Evolutionary conservation across 1,140 invertebrate species (phyloP), one percentile per base, ranked within the genome.

Genomic region (Aphelenchoides fujianensis): DNA sequence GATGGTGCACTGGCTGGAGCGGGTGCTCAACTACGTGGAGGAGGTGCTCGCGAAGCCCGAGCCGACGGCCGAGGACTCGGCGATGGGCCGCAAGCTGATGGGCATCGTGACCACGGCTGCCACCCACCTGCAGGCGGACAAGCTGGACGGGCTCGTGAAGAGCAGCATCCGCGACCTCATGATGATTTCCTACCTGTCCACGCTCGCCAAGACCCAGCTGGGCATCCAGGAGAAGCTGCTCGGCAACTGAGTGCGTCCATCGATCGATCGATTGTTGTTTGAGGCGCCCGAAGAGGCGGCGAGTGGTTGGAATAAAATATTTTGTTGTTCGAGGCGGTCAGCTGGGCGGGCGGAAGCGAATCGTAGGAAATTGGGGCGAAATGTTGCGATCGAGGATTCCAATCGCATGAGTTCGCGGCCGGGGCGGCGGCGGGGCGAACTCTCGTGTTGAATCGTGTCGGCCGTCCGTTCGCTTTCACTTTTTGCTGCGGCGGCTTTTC

Each of bases 161-260:
- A 79, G 76, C 62, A 77, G 66, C 27, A 28, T 84, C n/a, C 71
- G 81, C 34, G 81, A 82, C 62, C 84, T 82, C 66, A 76, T 81
- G 52, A 82, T 82, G 81, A 74, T 83, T 69, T 82, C 82, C 2
- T 82, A 83, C 61, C 67, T 83, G 23, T 73, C 81, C 16, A 75
- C 75, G 48, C 54, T 83, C 72, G 71, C 79, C 19, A 84, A 83
- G 53, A 84, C 81, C 16, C 82, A 83, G 53, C 74, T 83, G 48
- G 59, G 76, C 3, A 48, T 82, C 16, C 80, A 82, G 70, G 81
- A 82, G 41, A 78, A 73, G 66, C 69, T 82, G 53, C 68, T 79
- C n/a, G 67, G 37, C 23, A 76, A 61, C 3, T 63, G 37, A 73
- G 19, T 12, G 57, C 12, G 12, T 61, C n/a, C n/a, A n/a, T n/a